These are phyloP conservation scores for Chauna torquata DNA, from an alignment of 2,113 vertebrate genomes.

Conservation along the genomic window DNA sequence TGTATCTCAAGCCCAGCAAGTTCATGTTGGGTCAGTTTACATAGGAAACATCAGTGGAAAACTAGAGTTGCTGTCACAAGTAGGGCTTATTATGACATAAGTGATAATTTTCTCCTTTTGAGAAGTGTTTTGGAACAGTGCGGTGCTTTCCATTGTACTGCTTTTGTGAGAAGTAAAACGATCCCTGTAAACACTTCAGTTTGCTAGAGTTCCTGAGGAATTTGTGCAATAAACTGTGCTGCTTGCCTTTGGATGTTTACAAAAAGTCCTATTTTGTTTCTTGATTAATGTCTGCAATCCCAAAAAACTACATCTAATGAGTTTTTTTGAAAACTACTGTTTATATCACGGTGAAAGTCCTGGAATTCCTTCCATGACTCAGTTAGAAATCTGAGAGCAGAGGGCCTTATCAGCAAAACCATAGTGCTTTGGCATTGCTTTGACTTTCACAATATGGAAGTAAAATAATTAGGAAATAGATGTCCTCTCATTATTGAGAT, in stretches of 20 bases:
- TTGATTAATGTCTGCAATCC: neutral
- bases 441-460: neutral
- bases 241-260: neutral
- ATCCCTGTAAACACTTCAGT: neutral
- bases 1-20: neutral
- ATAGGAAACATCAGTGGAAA: neutral
- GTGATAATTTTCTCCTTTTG: neutral
- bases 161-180: neutral
- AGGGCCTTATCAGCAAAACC: neutral
- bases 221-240: neutral
- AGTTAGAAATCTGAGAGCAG: neutral
- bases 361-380: neutral
- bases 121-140: neutral
- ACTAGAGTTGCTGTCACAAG: neutral
- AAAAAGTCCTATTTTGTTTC: neutral
- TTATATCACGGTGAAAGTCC: neutral
- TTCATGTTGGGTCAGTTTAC: neutral
- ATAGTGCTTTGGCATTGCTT: neutral
- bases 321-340: neutral
- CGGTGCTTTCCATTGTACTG: neutral
- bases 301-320: neutral
- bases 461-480: neutral
- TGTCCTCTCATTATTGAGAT: neutral
- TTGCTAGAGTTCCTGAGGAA: neutral
- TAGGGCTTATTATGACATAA: neutral